Percentiles rank a stretch among this genome's conserved stretches.
These are phyloP conservation scores for Sminthurinus aureus DNA, from an alignment of 2,888 invertebrate genomes.

Conservation along the genomic window DNA sequence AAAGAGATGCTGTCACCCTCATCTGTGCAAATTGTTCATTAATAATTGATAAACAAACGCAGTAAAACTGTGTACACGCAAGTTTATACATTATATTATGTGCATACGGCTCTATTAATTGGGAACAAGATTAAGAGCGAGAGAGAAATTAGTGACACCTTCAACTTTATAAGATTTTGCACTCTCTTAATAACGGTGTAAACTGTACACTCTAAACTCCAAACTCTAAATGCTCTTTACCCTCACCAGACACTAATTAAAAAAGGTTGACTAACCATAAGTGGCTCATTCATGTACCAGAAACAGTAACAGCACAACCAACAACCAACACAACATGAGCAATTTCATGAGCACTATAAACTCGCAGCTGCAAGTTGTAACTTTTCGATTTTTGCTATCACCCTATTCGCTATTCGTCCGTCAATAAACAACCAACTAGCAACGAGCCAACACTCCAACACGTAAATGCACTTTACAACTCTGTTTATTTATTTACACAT, in stretches of 20 bases:
- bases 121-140: background rate
- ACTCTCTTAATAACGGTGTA: background rate
- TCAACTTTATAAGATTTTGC: background rate
- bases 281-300: background rate
- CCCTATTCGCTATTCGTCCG: too few species aligned
- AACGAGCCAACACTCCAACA: background rate
- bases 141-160: background rate
- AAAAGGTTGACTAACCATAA: background rate
- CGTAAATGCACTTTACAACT: background rate
- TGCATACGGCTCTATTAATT: background rate
- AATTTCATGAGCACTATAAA: background rate
- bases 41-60: background rate
- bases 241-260: background rate
- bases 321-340: too few species aligned
- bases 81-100: too few species aligned
- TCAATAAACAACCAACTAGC: background rate
- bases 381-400: background rate
- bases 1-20: too few species aligned
- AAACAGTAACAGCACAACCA: too few species aligned
- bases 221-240: background rate
- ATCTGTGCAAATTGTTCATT: too few species aligned
- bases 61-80: background rate
- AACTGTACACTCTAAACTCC: too few species aligned
- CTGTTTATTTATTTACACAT: background rate
- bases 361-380: too few species aligned